Evolutionary conservation across 2,888 invertebrate species (phyloP), one percentile per base, ranked within the genome.

Genomic region (Tetragonula carbonaria): DNA sequence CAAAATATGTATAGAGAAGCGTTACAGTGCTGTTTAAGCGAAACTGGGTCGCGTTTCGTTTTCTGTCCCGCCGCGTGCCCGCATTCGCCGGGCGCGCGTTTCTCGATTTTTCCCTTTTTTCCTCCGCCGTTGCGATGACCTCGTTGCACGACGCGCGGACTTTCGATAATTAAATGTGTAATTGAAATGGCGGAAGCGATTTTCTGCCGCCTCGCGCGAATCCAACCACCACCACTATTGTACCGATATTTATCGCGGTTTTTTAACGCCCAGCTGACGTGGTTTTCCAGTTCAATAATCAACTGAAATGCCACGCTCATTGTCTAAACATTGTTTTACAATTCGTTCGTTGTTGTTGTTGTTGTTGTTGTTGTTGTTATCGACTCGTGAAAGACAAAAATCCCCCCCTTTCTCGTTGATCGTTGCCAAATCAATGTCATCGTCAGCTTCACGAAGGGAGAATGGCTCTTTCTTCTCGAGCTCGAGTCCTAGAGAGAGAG

Each of bases 21-120:
- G 28, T 16, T 33, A 67, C 55, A 38, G 45, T 68, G 70, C 77
- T 78, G 85, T 85, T 67, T 71, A 51, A 74, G 28, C 71, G 70
- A 79, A 88, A 88, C 82, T 88, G 68, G 88, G 88, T 88, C 87
- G 80, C 85, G 78, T 84, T 84, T 88, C 85, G 84, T 84, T 88
- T 80, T 87, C 80, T 76, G 77, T 85, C 57, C 62, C 62, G 50
- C 45, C 72, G 50, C 73, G 59, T 76, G 63, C 57, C 70, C 65
- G 72, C 63, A 73, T 74, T 72, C 66, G 70, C 63, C 45, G 21
- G 57, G 38, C 21, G 63, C 21, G 63, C 73, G 57, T 84, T 82
- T 75, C 73, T 53, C 33, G 18, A 73, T 73, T 67, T 67, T 68
- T 78, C 59, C 70, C 68, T 53, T 74, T 53, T 28, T 23, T 8